Evolutionary conservation across 2,113 vertebrate genomes (phyloP), one percentile per base, ranked within the genome.

Genomic region (Paratilapia polleni): DNA sequence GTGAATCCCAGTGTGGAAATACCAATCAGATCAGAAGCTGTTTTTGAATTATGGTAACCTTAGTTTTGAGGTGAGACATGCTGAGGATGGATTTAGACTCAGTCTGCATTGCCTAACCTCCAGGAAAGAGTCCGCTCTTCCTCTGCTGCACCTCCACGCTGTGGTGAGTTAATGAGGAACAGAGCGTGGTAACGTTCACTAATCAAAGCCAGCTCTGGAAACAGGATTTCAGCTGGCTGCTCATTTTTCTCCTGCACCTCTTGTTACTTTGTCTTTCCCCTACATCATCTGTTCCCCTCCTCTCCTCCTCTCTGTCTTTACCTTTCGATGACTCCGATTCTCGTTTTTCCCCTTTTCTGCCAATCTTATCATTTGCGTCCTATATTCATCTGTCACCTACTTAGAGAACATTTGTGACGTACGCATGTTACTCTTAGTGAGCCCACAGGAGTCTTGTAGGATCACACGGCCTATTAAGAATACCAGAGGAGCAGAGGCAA

Each of bases 141-240:
- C 80, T 74, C 38, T 75, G 56, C 80, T 87, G 28, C 88, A 80
- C 81, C 84, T 88, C 87, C 82, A 87, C 56, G 2, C 78, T 80
- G 26, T 64, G 76, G 79, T 43, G 85, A 82, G 79, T 82, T 94
- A 93, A 95, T 90, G 87, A 89, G 83, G 88, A 94, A 85, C 94
- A 94, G 94, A 93, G 75, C 52, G 0, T 54, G 78, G 90, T 83
- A 89, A 86, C 83, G 88, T 78, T 64, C 90, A 5, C 89, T 94
- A 95, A 95, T 94, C 90, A 94, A 91, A 94, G 58, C 88, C 94
- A 95, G 94, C 91, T 92, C 86, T 88, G 61, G 87, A 93, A 94
- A 90, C 91, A 75, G 83, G 93, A 88, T 84, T 90, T 83, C 79
- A 73, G 66, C 85, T 78, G 89, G 84, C 68, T 58, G 43, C 77